A percentile compares a stretch with the other conserved stretches of the same genome.
These are phyloP conservation scores for Coelopa pilipes DNA, from an alignment of 2,888 invertebrate genomes.

Conservation along the genomic window DNA sequence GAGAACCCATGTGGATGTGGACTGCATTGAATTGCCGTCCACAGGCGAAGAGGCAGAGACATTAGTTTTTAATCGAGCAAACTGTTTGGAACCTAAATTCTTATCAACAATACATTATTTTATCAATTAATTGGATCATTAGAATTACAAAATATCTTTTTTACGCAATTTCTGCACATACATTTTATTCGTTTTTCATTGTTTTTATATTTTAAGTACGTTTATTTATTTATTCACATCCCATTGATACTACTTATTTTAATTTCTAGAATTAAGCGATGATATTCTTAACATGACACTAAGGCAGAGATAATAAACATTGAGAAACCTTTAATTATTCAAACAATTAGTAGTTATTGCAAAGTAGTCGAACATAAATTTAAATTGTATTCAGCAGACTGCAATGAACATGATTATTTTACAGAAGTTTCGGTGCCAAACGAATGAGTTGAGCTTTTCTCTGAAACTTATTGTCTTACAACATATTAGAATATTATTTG, in stretches of 20 bases:
- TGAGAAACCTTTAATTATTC: no score
- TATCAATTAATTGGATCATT: not conserved
- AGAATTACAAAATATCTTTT: not conserved
- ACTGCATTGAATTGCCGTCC: not conserved
- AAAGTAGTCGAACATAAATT: no score
- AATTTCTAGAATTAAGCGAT: not conserved
- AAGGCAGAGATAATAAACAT: no score
- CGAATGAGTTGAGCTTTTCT: not conserved
- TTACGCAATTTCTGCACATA: not conserved
- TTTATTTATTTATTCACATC: conserved; percentile 13
- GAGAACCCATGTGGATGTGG: not conserved
- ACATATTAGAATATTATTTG: not conserved
- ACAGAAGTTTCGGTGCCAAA: not conserved
- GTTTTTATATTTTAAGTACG: not conserved
- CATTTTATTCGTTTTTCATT: not conserved
- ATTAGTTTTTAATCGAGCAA: conserved; percentile 10
- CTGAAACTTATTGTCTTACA: not conserved
- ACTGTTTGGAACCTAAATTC: not conserved
- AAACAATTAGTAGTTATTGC: no score
- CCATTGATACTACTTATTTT: conserved; percentile 10
- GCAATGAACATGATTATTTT: not conserved
- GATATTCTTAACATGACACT: no score
- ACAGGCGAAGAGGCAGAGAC: not conserved
- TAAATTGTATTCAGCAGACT: not conserved
- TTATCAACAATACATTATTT: conserved; percentile 17